Base-by-base conservation (phyloP, 2,113 vertebrate genomes). In the Tupaia tana region DNA sequence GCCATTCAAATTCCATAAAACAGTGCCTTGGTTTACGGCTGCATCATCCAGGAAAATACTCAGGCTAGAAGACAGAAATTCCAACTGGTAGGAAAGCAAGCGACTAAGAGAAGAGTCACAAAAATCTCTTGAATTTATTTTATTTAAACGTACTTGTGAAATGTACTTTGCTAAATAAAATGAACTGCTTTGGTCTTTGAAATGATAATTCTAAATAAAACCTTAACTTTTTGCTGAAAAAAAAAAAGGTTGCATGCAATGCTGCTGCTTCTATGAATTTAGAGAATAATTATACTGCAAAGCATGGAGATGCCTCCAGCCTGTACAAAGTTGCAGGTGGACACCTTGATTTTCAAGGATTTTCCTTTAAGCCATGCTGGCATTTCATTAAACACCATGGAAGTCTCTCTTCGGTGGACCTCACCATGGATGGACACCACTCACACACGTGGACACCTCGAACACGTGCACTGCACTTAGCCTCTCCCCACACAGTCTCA, bases 201-300 rank as follows among this genome's bases (percentile, higher is more conserved):
- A 63, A 83, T 96, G 29, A 67, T 94, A 74, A 70, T 92, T 87
- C 88, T 74, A 97, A 98, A 98, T 98, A 98, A 98, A 98, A 54
- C 0, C 1, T 7, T 63, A 77, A 34, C 29, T 85, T 98, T 97
- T 95, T 95, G 93, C 95, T 95, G 86, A 91, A 92, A 95, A 95
- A 43, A 43, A 43, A 43, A 43, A 43, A 43, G 43, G 43, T 43
- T 43, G 43, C 43, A 43, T 43, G 6, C 43, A 43, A 43, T 43
- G 61, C 86, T 52, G 54, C 75, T 71, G 59, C 29, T 69, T 91
- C 73, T 12, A 67, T 0, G 25, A 93, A 86, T 19, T 74, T 24
- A 67, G 71, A 86, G 31, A 79, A 52, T 4, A 27, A 34, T 9
- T 7, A 58, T 19, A 20, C 31, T 64, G 59, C 4, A 59, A 66